phyloP scores from a whole-genome alignment of 2,888 invertebrate genomes.

The Volucella bombylans region DNA sequence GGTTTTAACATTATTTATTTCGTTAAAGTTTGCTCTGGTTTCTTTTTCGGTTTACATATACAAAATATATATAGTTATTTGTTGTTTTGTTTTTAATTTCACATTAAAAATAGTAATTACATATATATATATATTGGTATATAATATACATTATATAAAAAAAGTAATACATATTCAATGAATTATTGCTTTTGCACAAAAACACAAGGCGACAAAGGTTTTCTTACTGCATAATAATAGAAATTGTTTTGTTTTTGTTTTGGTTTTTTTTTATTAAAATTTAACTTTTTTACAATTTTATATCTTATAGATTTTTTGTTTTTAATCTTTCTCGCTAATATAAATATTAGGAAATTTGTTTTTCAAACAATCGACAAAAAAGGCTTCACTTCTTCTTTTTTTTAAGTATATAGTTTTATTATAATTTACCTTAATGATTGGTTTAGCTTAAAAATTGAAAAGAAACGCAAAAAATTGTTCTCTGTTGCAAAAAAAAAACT shows the following conservation, averaged over 20 bases:
- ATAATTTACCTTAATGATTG: slow-evolving; percentile 56
- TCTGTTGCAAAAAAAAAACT: slow-evolving; percentile 40
- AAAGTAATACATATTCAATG: slow-evolving; percentile 69
- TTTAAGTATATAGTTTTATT: slow-evolving; percentile 20
- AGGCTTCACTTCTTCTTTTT: slow-evolving; percentile 20
- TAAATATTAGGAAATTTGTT: slow-evolving; percentile 53
- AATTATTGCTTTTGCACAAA: slow-evolving; percentile 74
- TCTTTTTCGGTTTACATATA: slow-evolving; percentile 60
- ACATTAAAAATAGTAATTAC: slow-evolving; percentile 49
- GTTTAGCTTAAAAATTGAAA: slow-evolving; percentile 57
- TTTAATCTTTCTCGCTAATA: slow-evolving; percentile 21
- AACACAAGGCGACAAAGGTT: slow-evolving; percentile 74
- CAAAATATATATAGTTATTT: slow-evolving; percentile 59
- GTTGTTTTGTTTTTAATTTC: slow-evolving; percentile 51
- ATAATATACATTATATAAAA: slow-evolving; percentile 60
- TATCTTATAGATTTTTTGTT: slow-evolving; percentile 66
- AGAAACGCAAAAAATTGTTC: slow-evolving; percentile 23
- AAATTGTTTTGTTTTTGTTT: slow-evolving; percentile 23
- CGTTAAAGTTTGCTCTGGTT: slow-evolving; percentile 55
- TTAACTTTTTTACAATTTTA: slow-evolving; percentile 9
- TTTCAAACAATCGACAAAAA: slow-evolving; percentile 72
- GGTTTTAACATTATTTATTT: slow-evolving; percentile 15
- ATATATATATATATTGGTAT: slow-evolving; percentile 44
- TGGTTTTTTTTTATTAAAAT: not conserved
- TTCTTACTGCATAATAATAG: slow-evolving; percentile 67